Percentiles rank a stretch among this genome's conserved stretches.
phyloP scores from a whole-genome alignment of 1,140 invertebrate genomes.

The Sitobion miscanthi region DNA sequence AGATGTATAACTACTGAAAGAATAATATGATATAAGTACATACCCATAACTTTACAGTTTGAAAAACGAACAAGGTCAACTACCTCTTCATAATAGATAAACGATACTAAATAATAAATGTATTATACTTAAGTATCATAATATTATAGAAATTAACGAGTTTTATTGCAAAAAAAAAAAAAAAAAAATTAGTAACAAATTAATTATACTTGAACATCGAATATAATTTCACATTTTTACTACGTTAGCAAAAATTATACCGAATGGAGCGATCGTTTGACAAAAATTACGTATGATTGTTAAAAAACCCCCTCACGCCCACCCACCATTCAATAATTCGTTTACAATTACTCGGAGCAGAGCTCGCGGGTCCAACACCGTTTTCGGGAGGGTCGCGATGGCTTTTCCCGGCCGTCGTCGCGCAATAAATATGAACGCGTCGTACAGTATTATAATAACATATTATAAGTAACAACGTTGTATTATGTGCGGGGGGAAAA shows the following conservation, averaged over 20 bases:
- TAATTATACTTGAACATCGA: background rate
- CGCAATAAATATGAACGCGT: background rate
- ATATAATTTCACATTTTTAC: background rate
- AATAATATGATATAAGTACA: too few species aligned
- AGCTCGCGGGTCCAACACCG: background rate
- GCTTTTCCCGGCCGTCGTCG: background rate
- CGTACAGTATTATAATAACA: background rate
- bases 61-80: too few species aligned
- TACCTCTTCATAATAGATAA: too few species aligned
- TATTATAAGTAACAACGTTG: background rate
- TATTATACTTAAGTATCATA: too few species aligned
- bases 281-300: background rate
- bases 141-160: too few species aligned
- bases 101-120: too few species aligned
- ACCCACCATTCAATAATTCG: background rate
- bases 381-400: background rate
- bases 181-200: background rate
- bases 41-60: too few species aligned
- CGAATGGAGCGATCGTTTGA: background rate
- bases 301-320: background rate
- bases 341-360: background rate
- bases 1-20: too few species aligned
- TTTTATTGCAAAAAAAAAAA: background rate
- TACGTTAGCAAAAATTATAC: background rate
- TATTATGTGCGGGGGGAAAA: background rate